Base-by-base conservation (phyloP, 2,888 invertebrate genomes). In the Mythimna albipuncta region DNA sequence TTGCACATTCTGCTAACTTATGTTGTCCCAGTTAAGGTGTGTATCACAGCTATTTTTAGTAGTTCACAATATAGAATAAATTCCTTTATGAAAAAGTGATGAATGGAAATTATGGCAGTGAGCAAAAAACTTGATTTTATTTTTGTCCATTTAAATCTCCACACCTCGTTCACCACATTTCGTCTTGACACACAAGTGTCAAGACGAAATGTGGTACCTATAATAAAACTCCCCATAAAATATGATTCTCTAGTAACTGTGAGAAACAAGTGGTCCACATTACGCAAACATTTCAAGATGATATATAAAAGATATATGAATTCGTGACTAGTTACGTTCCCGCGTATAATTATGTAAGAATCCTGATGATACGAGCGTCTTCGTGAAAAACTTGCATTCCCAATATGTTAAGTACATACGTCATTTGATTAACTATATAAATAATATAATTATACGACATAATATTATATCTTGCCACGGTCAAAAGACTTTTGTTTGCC, bases 221-320 rank as follows among this genome's bases (percentile, higher is more conserved):
- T n/a, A n/a, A n/a, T 54, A 6, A 26, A 55, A 26, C 47, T 32
- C 38, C 26, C 11, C 21, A 11, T 41, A 35, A 16, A 32, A 57
- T 64, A 77, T 77, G 61, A 55, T 52, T 10, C 59, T 55, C 70
- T 75, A 32, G 77, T 75, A 59, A 41, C 47, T 58, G 57, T 75
- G 69, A 77, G 59, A 69, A 69, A 32, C 4, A 54, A 41, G 6
- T 69, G 32, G 47, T 64, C 32, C 47, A 61, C 21, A 13, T 75
- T 13, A 21, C 21, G 21, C 19, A 6, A 32, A 44, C 7, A 59
- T 55, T 52, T 2, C 11, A 69, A 69, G 55, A 58, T 35, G 13
- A 41, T 41, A 41, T 41, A 4, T 26, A 26, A 26, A n/a, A n/a
- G n/a, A 2, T 11, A 41, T 47, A 4, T n/a, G 4, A 47, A 19